A percentile compares a stretch with the other conserved stretches of the same genome.
Evolutionary conservation across 2,113 vertebrate species (phyloP).

Genomic region (Hymenochirus boettgeri): DNA sequence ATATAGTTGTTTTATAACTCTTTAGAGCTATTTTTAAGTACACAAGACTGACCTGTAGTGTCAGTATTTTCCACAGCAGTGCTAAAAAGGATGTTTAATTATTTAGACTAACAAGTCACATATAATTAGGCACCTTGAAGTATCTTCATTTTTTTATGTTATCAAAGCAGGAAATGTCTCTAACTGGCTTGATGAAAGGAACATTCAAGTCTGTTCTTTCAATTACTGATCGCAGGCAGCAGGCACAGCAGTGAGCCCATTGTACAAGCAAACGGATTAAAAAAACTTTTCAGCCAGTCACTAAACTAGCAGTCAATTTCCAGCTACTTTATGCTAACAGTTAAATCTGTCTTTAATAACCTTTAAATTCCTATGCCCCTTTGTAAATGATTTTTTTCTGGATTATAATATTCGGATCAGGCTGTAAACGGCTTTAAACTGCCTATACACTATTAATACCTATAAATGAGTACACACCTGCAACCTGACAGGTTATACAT

Average conservation of each 20-base stretch:
- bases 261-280: conserved; percentile 19
- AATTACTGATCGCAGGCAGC: conserved; percentile 45
- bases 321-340: conserved; percentile 10
- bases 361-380: no score
- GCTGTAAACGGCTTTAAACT: no score
- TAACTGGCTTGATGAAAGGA: conserved; percentile 53
- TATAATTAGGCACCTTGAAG: conserved; percentile 54
- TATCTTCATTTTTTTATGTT: conserved; percentile 52
- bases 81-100: conserved; percentile 51
- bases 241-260: conserved; percentile 29
- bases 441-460: no score
- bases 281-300: conserved; percentile 25
- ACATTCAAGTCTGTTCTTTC: conserved; percentile 48
- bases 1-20: conserved; percentile 15
- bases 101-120: conserved; percentile 58
- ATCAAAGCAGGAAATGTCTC: conserved; percentile 56
- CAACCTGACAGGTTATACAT: no score
- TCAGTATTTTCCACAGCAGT: conserved; percentile 33
- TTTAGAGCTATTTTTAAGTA: conserved; percentile 20
- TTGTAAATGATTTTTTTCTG: no score
- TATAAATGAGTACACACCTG: no score
- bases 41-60: conserved; percentile 24
- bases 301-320: conserved; percentile 22
- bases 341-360: background rate
- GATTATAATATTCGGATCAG: no score